Percentiles rank a stretch among this genome's conserved stretches.
These are phyloP conservation scores for Arctia plantaginis DNA, from an alignment of 2,888 invertebrate species.

Conservation along the genomic window DNA sequence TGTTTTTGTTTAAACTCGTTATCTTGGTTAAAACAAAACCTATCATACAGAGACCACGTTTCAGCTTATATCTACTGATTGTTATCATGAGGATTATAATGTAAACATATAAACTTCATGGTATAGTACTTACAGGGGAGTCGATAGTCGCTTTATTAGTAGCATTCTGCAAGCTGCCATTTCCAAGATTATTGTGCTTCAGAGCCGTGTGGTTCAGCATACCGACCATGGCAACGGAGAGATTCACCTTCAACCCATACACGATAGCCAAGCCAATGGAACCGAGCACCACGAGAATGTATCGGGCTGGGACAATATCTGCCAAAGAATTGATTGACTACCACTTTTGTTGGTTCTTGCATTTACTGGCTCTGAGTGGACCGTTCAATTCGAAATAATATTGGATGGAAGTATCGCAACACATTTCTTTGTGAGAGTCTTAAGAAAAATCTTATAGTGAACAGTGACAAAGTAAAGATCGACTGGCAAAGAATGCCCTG, in stretches of 20 bases:
- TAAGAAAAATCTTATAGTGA: no score
- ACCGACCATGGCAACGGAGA: conserved; percentile 93
- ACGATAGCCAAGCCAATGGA: conserved; percentile 92
- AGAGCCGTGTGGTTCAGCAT: conserved; percentile 92
- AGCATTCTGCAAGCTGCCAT: background rate
- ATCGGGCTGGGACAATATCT: conserved; percentile 88
- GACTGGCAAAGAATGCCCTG: no score
- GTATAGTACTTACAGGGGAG: background rate
- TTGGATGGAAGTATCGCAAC: no score
- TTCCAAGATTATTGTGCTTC: background rate
- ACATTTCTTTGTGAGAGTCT: no score
- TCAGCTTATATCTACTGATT: no score
- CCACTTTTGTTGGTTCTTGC: background rate
- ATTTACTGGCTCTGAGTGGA: background rate
- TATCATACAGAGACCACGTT: no score
- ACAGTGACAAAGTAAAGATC: no score
- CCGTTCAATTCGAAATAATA: no score
- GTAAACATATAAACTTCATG: background rate
- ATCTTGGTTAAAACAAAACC: no score
- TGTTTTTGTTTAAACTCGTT: no score
- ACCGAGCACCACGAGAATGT: conserved; percentile 90
- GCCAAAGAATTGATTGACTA: conserved; percentile 20
- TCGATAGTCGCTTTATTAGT: background rate
- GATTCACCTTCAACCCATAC: conserved; percentile 93
- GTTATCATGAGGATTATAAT: no score